Percentiles rank a stretch among this genome's conserved stretches.
These are phyloP conservation scores for Caiman crocodilus DNA, from an alignment of 2,797 vertebrate genomes.

Conservation along the genomic window DNA sequence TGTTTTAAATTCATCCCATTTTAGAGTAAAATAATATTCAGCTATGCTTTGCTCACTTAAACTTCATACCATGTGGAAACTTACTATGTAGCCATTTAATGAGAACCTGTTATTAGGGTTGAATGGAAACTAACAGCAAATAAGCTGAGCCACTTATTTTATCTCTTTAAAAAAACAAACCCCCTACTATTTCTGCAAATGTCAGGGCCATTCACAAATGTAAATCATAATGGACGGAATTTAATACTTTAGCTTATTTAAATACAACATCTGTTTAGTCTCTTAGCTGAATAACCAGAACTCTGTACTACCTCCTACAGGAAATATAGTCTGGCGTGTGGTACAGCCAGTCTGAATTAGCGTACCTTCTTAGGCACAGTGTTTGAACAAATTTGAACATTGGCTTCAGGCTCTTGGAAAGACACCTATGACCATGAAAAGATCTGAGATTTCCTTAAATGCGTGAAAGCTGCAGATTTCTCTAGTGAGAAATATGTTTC, in stretches of 20 bases:
- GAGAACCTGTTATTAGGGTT: background rate
- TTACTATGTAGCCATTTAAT: background rate
- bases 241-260: constrained; percentile 27
- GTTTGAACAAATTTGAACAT: constrained; percentile 31
- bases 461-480: background rate
- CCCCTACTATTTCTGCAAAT: background rate
- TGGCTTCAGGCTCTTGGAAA: constrained; percentile 7
- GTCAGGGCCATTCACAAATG: background rate
- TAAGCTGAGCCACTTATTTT: background rate
- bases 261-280: constrained; percentile 60
- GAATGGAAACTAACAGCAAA: constrained; percentile 2
- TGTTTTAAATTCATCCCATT: background rate
- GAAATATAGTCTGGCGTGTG: constrained; percentile 53
- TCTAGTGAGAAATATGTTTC: constrained; percentile 23
- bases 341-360: constrained; percentile 15
- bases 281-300: constrained; percentile 42
- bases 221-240: background rate
- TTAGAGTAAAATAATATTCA: background rate
- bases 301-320: constrained; percentile 8
- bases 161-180: background rate
- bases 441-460: background rate
- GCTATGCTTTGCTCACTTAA: background rate
- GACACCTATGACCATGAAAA: constrained; percentile 8
- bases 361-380: background rate
- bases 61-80: background rate